Conservation (phyloP, 1,140 invertebrate genomes). For the Drosophila suzukii region DNA sequence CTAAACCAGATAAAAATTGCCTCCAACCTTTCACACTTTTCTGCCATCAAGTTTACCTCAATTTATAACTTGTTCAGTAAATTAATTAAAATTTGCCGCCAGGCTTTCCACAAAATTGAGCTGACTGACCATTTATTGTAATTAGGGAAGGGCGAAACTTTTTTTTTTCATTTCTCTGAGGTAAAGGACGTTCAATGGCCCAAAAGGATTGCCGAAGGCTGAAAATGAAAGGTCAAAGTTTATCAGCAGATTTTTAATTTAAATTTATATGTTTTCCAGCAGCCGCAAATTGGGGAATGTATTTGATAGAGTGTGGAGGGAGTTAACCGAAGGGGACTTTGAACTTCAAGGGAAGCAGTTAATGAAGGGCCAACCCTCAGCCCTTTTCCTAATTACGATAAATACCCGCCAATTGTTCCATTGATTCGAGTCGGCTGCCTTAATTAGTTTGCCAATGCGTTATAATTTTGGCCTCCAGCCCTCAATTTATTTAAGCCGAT, state of each 20-base stretch:
- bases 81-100: constrained; percentile 60
- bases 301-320: constrained; percentile 30
- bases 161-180: constrained; percentile 2
- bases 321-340: neutral
- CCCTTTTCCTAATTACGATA: constrained; percentile 52
- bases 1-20: constrained; percentile 10
- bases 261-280: constrained; percentile 51
- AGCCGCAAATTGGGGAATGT: constrained; percentile 1
- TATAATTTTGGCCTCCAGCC: constrained; percentile 46
- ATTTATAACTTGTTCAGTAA: constrained; percentile 42
- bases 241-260: constrained; percentile 56
- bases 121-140: constrained; percentile 46
- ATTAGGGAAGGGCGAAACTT: constrained; percentile 18
- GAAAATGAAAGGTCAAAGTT: constrained; percentile 37
- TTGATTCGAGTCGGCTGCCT: constrained; percentile 32
- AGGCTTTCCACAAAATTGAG: constrained; percentile 32
- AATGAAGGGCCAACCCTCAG: constrained; percentile 32
- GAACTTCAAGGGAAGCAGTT: constrained; percentile 23
- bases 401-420: constrained; percentile 57
- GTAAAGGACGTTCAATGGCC: constrained; percentile 20
- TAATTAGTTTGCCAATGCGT: constrained; percentile 62
- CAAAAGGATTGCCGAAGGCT: constrained; percentile 24
- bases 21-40: neutral
- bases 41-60: constrained; percentile 25
- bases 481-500: constrained; percentile 54